Conservation (phyloP, 2,797 vertebrate genomes). For the Anniella stebbinsi region DNA sequence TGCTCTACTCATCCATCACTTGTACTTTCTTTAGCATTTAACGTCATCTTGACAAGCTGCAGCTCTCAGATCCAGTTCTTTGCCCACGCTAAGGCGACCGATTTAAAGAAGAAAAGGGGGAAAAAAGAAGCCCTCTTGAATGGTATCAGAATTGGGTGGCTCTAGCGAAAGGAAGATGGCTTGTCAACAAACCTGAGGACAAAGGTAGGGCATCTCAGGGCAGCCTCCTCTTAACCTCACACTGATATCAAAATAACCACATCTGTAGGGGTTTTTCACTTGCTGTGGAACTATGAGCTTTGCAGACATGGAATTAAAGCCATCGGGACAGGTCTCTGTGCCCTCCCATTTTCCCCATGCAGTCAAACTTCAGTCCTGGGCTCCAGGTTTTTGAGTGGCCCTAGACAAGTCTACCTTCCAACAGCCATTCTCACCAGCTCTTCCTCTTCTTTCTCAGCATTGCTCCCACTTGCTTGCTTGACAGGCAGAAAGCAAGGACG, state of each 20-base stretch:
- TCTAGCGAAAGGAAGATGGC: background rate
- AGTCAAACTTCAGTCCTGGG: background rate
- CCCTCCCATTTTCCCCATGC: background rate
- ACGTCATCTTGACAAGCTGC: constrained; percentile 47
- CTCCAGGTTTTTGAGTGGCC: too few species aligned
- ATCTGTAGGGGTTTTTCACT: background rate
- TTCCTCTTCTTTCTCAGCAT: too few species aligned
- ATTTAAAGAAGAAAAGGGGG: background rate
- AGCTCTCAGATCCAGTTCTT: constrained; percentile 52
- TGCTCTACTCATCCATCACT: constrained; percentile 61
- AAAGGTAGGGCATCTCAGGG: background rate
- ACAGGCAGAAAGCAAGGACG: too few species aligned
- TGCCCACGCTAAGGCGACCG: constrained; percentile 25
- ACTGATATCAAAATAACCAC: background rate
- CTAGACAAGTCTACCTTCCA: too few species aligned
- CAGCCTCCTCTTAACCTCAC: background rate
- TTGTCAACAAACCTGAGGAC: background rate
- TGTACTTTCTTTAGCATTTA: constrained; percentile 63
- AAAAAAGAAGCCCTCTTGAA: background rate
- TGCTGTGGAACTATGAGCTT: too few species aligned
- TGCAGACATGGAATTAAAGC: background rate
- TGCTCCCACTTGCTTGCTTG: too few species aligned
- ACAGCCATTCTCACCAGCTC: too few species aligned
- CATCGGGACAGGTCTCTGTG: background rate
- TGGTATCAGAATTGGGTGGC: background rate